phyloP scores from a whole-genome alignment of 2,797 vertebrate genomes.

The Hylomyscus alleni region DNA sequence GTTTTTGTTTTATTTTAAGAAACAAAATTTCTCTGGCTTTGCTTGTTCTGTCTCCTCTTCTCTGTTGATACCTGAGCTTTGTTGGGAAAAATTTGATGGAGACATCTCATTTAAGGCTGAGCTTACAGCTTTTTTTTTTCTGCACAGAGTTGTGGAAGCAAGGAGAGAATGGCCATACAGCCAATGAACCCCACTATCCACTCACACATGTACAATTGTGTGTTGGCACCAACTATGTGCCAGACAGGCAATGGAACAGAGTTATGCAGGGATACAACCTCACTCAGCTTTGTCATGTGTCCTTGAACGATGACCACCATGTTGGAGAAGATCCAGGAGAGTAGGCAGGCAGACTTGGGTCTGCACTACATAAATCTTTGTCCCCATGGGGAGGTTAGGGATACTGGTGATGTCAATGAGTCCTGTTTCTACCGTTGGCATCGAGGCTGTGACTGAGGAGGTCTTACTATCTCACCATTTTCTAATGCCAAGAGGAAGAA shows the following conservation, averaged over 20 bases:
- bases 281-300: not conserved
- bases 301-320: not conserved
- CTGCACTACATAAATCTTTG: too few species aligned
- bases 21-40: too few species aligned
- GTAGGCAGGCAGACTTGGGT: too few species aligned
- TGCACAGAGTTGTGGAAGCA: not conserved
- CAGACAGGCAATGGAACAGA: not conserved
- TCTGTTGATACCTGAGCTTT: too few species aligned
- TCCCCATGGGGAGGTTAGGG: too few species aligned
- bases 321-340: not conserved
- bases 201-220: too few species aligned
- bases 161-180: not conserved
- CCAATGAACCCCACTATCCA: not conserved
- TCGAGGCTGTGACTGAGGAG: not conserved
- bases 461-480: not conserved
- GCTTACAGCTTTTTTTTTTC: not conserved
- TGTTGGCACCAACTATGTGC: not conserved
- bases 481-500: not conserved
- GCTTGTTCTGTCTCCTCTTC: too few species aligned
- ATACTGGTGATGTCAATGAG: too few species aligned
- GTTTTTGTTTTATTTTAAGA: too few species aligned
- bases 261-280: not conserved
- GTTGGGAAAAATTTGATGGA: too few species aligned
- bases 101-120: too few species aligned
- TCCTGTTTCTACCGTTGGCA: too few species aligned